Percentiles rank a stretch among this genome's conserved stretches.
Conservation (phyloP, 2,888 invertebrate genomes). For the Mantis religiosa region DNA sequence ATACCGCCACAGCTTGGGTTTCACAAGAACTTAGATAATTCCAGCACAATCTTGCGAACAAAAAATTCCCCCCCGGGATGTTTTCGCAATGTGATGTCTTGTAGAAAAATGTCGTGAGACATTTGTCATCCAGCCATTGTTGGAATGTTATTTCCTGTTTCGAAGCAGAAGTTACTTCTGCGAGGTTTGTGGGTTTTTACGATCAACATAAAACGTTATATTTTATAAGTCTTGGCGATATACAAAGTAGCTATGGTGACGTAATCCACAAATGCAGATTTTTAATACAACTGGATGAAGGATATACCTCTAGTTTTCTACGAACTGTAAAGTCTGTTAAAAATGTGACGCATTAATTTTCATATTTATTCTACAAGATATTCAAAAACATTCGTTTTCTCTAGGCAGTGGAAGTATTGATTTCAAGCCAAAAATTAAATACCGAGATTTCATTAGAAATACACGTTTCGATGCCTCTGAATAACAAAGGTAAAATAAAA, state of each 20-base stretch:
- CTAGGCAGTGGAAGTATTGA: no score
- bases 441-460: no score
- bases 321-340: no score
- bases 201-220: not conserved
- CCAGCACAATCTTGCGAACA: not conserved
- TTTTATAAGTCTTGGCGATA: not conserved
- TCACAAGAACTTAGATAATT: not conserved
- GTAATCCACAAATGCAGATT: not conserved
- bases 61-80: not conserved
- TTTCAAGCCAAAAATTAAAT: no score
- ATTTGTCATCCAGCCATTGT: not conserved
- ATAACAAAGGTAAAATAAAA: no score
- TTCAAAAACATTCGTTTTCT: no score
- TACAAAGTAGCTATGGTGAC: not conserved
- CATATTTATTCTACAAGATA: no score
- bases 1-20: not conserved
- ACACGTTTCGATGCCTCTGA: no score
- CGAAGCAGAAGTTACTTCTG: not conserved
- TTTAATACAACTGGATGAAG: not conserved
- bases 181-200: not conserved
- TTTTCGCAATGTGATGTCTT: not conserved
- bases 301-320: not conserved
- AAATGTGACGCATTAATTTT: no score
- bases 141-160: not conserved
- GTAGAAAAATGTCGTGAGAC: not conserved